Evolutionary conservation across 1,140 invertebrate species (phyloP).

Genomic region (Rhyacophila brunnea): DNA sequence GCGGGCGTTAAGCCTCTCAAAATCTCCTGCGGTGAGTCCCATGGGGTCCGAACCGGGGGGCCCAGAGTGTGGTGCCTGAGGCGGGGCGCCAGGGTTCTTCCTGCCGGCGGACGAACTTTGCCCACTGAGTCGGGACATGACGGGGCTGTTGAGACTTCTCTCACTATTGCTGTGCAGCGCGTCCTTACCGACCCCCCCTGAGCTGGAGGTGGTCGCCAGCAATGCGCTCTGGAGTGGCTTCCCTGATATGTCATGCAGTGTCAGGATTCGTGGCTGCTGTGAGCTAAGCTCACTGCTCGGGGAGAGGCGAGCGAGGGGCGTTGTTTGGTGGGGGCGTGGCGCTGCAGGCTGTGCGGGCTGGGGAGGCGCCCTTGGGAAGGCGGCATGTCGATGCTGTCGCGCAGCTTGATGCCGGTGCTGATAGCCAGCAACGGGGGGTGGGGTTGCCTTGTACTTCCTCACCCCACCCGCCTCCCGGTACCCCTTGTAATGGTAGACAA

Average conservation of each 20-base stretch:
- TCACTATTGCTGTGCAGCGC: conserved; percentile 85
- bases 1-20: conserved; percentile 84
- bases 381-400: conserved; percentile 67
- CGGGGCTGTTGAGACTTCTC: conserved; percentile 83
- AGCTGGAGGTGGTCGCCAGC: conserved; percentile 82
- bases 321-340: conserved; percentile 77
- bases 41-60: conserved; percentile 65
- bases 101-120: conserved; percentile 76
- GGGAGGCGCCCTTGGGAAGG: conserved; percentile 66
- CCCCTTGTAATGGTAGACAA: conserved; percentile 95
- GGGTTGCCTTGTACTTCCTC: conserved; percentile 81
- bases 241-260: conserved; percentile 89
- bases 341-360: conserved; percentile 64
- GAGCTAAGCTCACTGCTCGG: conserved; percentile 89
- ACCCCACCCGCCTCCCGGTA: conserved; percentile 78
- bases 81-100: conserved; percentile 60
- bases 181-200: conserved; percentile 79
- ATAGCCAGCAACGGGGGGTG: conserved; percentile 68
- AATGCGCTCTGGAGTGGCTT: conserved; percentile 87
- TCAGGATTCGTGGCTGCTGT: conserved; percentile 87
- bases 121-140: conserved; percentile 84
- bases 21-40: conserved; percentile 88
- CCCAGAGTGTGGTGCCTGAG: conserved; percentile 60
- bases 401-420: conserved; percentile 75
- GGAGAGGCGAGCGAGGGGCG: conserved; percentile 83